These are phyloP conservation scores for Harpegnathos saltator DNA, from an alignment of 1,140 invertebrate genomes.

Conservation along the genomic window DNA sequence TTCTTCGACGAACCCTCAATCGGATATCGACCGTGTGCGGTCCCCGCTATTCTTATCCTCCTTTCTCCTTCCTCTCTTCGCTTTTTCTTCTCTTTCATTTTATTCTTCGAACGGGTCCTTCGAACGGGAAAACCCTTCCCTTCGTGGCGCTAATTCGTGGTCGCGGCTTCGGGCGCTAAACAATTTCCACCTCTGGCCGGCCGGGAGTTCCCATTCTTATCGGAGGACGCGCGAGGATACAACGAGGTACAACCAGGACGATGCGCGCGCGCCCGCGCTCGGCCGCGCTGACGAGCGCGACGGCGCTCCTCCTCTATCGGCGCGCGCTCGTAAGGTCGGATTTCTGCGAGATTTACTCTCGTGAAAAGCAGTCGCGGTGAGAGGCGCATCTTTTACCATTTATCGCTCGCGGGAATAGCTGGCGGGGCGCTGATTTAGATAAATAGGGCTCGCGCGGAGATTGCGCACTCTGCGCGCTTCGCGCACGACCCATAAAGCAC, in stretches of 20 bases:
- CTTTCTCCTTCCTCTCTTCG: too few relatives aligned
- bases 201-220: conserved; percentile 12
- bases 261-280: too few relatives aligned
- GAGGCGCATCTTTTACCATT: conserved; percentile 49
- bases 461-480: too few relatives aligned
- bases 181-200: conserved; percentile 11
- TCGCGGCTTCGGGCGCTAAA: conserved; percentile 2
- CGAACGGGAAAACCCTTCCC: not conserved
- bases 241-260: not conserved
- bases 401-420: conserved; percentile 27
- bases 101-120: not conserved
- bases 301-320: not conserved
- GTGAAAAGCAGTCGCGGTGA: not conserved
- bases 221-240: not conserved
- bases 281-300: not conserved
- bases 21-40: too few relatives aligned
- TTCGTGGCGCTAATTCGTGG: not conserved
- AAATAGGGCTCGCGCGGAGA: too few relatives aligned
- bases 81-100: not conserved
- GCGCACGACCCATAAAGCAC: not conserved
- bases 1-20: too few relatives aligned
- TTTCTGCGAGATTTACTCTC: conserved; percentile 36
- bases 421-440: conserved; percentile 30
- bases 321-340: conserved; percentile 7
- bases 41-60: too few relatives aligned